These are phyloP conservation scores for Vespertilio murinus DNA, from an alignment of 2,797 vertebrate species.

Conservation along the genomic window DNA sequence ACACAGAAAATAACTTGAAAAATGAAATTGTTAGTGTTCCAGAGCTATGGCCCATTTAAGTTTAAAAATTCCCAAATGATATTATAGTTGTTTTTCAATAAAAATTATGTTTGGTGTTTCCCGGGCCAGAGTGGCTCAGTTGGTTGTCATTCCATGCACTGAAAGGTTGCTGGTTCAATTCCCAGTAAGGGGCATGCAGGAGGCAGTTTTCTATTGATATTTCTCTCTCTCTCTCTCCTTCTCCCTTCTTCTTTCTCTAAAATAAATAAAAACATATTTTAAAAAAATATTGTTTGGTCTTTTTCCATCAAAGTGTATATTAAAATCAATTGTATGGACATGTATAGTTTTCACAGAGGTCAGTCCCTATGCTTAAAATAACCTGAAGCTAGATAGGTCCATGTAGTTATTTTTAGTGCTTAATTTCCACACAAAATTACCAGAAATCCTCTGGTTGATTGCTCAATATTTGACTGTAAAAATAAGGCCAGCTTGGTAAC, in stretches of 20 bases:
- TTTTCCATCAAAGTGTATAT: not conserved
- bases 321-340: not conserved
- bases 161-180: too few relatives aligned
- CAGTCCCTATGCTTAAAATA: not conserved
- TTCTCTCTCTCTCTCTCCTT: too few relatives aligned
- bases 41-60: not conserved
- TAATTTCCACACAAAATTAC: not conserved
- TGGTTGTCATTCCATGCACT: too few relatives aligned
- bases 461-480: not conserved
- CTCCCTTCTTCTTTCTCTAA: too few relatives aligned
- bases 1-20: not conserved
- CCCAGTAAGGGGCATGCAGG: too few relatives aligned
- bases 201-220: too few relatives aligned
- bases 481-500: not conserved
- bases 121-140: too few relatives aligned
- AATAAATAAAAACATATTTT: too few relatives aligned
- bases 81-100: not conserved
- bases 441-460: not conserved
- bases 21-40: not conserved
- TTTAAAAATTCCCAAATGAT: not conserved
- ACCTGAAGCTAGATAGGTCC: not conserved
- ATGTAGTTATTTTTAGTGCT: constrained; percentile 3
- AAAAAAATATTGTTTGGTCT: not conserved
- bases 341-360: not conserved
- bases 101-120: not conserved